phyloP scores from a whole-genome alignment of 2,797 vertebrate genomes.

The Bradypodion pumilum region DNA sequence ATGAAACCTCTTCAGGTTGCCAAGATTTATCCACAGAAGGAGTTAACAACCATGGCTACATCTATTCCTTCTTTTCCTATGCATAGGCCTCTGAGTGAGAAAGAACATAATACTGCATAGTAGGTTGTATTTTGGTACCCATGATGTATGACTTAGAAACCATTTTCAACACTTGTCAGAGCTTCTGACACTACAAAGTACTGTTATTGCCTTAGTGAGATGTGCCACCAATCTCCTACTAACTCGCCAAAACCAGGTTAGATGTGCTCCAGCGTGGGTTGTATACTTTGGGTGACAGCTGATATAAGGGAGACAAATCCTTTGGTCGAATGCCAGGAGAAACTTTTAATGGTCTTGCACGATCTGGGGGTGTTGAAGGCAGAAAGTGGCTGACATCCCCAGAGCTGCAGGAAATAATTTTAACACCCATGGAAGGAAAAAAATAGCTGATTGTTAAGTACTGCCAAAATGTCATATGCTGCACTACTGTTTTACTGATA shows the following conservation, averaged over 20 bases:
- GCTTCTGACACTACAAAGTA: background rate
- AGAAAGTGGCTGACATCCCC: constrained; percentile 40
- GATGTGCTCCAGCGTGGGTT: background rate
- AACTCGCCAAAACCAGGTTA: background rate
- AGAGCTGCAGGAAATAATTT: constrained; percentile 36
- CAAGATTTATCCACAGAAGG: no score
- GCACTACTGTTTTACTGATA: background rate
- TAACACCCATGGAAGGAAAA: background rate
- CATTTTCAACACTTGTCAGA: background rate
- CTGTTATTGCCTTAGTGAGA: background rate
- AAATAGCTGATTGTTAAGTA: constrained; percentile 33
- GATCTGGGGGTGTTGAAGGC: constrained; percentile 31
- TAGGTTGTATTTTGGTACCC: background rate
- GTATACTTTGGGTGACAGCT: constrained; percentile 44
- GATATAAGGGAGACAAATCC: constrained; percentile 63
- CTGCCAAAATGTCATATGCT: background rate
- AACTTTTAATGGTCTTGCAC: constrained; percentile 22
- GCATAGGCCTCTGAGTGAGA: background rate
- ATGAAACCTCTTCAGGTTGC: no score
- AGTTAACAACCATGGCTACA: no score
- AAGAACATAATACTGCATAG: background rate
- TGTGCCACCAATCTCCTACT: rapidly evolving
- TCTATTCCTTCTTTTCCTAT: background rate
- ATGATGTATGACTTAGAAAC: background rate
- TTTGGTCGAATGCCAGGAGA: constrained; percentile 7